Evolutionary conservation across 2,797 vertebrate genomes (phyloP), one percentile per base, ranked within the genome.

Genomic region (Eidolon dupreanum): DNA sequence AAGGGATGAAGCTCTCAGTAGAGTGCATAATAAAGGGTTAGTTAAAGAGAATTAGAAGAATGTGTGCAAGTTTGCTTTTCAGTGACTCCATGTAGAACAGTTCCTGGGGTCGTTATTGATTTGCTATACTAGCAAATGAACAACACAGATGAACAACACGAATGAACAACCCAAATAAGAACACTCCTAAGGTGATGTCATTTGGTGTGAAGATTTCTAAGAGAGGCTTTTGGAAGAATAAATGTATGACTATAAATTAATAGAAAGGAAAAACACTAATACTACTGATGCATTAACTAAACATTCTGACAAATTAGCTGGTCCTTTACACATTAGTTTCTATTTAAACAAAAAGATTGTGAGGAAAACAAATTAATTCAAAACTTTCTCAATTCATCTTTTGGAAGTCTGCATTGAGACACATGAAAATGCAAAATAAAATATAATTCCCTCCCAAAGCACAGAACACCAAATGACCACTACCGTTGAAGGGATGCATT

Each of bases 361-460:
- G 78, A 79, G 31, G 26, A 65, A 89, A 65, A 16, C 83, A 33
- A 33, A 33, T 99, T 99, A 99, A 99, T 99, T 99, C 98, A 99
- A 99, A 99, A 99, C 98, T 99, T 99, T 99, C 99, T 99, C 99
- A 99, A 99, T 99, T 98, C 98, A 99, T 99, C 98, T 99, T 99
- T 99, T 99, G 98, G 99, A 98, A 99, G 98, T 99, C 99, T 99
- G 99, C 98, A 99, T 99, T 99, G 99, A 99, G 99, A 99, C 98
- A 99, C 98, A 99, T 97, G 99, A 99, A 99, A 99, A 99, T 98
- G 98, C 99, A 98, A 98, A 98, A 97, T 99, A 99, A 98, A 98
- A 75, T 86, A 97, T 98, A 99, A 99, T 98, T 97, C 97, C 98
- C 98, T 98, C 98, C 97, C 28, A n/a, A 66, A 6, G 22, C 11